Base-by-base conservation (phyloP, 2,113 vertebrate species). In the Ahaetulla prasina region DNA sequence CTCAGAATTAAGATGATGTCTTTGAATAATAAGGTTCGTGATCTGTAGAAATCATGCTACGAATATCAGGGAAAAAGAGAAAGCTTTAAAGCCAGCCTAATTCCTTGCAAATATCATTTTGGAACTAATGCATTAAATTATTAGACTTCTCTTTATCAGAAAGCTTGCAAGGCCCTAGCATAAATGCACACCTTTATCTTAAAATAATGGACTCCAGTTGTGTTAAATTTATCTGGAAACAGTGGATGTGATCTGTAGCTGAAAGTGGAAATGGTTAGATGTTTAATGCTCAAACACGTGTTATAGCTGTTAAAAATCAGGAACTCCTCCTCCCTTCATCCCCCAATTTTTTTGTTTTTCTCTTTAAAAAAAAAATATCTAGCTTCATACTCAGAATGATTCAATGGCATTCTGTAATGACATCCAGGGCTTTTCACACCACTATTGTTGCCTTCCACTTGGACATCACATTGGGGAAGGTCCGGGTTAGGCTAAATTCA, bases 11-110 rank as follows among this genome's bases (percentile, higher is more conserved):
- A 92, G 55, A 91, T 53, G 94, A 43, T 6, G 25, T 92, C 86
- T 92, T 95, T 93, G 93, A 94, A 90, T 52, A 49, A 16, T 93
- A 88, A 85, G n/a, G 68, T 47, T 80, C 14, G 80, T 87, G 60
- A 84, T 93, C 47, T 87, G 49, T 3, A 8, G 14, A 0, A 23
- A 57, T 16, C 16, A 14, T 90, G 92, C 89, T 63, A 92, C 35
- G 47, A 91, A 92, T 89, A 85, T 25, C 23, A 30, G 25, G 12
- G 16, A 55, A 1, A 91, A 5, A 1, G 4, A 94, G 25, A 84
- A 2, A 25, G 3, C 90, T 92, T 93, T 89, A 94, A 91, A 39
- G 80, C 50, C 6, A 94, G 14, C 3, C 39, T 91, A 45, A 49
- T 88, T 91, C 54, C 47, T 93, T 8, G 18, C 30, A 50, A 68